These are phyloP conservation scores for Ramphastos sulfuratus DNA, from an alignment of 2,113 vertebrate genomes.

Conservation along the genomic window DNA sequence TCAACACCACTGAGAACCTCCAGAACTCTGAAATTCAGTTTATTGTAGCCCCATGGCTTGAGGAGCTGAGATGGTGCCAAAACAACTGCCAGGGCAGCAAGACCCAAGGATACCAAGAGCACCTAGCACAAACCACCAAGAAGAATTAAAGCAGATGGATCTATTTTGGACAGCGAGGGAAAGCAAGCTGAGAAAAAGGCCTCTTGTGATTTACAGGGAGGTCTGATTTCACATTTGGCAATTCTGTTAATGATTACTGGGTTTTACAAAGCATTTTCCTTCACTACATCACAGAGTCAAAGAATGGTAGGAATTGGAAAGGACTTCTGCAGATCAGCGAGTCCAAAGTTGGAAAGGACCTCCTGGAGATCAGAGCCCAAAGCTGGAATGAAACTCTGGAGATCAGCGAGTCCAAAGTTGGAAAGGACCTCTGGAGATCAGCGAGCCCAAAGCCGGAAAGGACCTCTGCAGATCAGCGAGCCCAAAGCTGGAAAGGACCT, in stretches of 20 bases:
- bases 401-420: no score
- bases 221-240: not conserved
- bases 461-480: no score
- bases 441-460: no score
- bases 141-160: not conserved
- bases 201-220: not conserved
- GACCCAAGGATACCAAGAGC: not conserved
- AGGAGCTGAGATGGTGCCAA: not conserved
- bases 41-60: fast-evolving
- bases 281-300: no score
- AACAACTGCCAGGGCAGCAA: not conserved
- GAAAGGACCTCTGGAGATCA: no score
- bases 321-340: no score
- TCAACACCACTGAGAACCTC: not conserved
- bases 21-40: not conserved
- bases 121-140: not conserved
- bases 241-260: not conserved
- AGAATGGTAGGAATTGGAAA: no score
- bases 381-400: no score
- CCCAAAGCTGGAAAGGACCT: no score
- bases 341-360: no score
- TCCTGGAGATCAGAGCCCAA: no score
- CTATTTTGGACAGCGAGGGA: not conserved
- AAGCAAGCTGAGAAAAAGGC: not conserved
- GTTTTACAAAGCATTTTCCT: not conserved